Conservation (phyloP, 2,888 invertebrate genomes). For the Lithophane leautieri region DNA sequence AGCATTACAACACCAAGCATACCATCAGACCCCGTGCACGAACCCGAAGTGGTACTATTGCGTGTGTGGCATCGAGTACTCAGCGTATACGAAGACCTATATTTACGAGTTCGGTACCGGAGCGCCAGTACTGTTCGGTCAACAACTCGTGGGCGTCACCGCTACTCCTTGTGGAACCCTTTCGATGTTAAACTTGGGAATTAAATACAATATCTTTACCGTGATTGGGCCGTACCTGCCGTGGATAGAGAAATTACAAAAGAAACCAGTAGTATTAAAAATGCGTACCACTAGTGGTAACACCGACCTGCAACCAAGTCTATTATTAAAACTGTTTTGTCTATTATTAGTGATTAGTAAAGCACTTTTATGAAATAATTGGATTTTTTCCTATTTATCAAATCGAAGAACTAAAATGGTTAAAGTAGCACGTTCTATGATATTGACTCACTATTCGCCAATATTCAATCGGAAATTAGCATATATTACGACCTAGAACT, state of each 20-base stretch:
- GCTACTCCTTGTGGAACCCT: slow-evolving; percentile 74
- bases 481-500: slow-evolving; percentile 62
- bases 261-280: slow-evolving; percentile 11
- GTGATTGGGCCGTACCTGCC: slow-evolving; percentile 77
- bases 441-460: slow-evolving; percentile 63
- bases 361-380: slow-evolving; percentile 60
- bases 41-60: slow-evolving; percentile 84
- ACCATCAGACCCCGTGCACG: slow-evolving; percentile 76
- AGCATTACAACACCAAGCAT: slow-evolving; percentile 75
- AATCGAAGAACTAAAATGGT: slow-evolving; percentile 26
- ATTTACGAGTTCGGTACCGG: slow-evolving; percentile 78
- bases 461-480: slow-evolving; percentile 78
- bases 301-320: slow-evolving; percentile 12
- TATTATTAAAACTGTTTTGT: slow-evolving; percentile 49
- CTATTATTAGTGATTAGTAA: slow-evolving; percentile 67
- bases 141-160: slow-evolving; percentile 76
- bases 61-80: slow-evolving; percentile 78
- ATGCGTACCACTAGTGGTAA: slow-evolving; percentile 13
- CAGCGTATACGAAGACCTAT: slow-evolving; percentile 64
- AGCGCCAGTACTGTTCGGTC: slow-evolving; percentile 75
- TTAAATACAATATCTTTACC: slow-evolving; percentile 81
- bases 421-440: slow-evolving; percentile 52
- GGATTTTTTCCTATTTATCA: slow-evolving; percentile 46
- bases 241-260: slow-evolving; percentile 77
- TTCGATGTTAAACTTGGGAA: slow-evolving; percentile 54